These are phyloP conservation scores for Cyanistes caeruleus DNA, from an alignment of 2,113 vertebrate species.

Conservation along the genomic window DNA sequence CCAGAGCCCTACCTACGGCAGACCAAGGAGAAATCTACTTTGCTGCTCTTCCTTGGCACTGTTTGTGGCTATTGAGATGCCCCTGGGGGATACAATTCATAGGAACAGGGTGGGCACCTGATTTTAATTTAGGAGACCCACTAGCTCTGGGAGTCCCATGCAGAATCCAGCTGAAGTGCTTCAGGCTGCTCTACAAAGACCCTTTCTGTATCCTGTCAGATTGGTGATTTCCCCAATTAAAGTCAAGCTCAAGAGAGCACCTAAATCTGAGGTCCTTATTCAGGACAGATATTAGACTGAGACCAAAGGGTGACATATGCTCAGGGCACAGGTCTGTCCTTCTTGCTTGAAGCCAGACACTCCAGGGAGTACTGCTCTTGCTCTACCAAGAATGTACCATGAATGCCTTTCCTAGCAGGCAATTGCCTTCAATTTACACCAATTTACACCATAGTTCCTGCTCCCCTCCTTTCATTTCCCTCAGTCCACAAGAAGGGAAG, in stretches of 20 bases:
- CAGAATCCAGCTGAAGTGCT: neutral
- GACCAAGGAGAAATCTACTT: neutral
- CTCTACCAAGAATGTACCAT: too few relatives aligned
- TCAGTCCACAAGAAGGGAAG: neutral
- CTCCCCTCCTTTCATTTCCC: neutral
- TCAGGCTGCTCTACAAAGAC: neutral
- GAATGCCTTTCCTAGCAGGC: neutral
- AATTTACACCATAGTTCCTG: neutral
- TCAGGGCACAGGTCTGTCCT: neutral
- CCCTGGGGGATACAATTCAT: neutral
- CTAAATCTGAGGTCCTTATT: neutral
- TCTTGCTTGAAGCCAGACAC: neutral
- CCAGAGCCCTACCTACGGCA: neutral
- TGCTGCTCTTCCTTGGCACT: neutral
- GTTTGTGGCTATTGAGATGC: neutral
- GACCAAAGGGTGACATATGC: neutral
- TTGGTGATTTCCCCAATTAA: neutral
- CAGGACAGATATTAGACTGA: neutral
- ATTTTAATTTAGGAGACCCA: neutral
- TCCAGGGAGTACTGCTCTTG: neutral
- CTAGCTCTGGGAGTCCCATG: neutral
- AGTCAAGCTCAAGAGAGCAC: neutral
- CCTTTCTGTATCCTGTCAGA: neutral
- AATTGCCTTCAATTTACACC: neutral
- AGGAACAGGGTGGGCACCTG: neutral